Conservation (phyloP, 1,140 invertebrate genomes). For the Camponotus floridanus region DNA sequence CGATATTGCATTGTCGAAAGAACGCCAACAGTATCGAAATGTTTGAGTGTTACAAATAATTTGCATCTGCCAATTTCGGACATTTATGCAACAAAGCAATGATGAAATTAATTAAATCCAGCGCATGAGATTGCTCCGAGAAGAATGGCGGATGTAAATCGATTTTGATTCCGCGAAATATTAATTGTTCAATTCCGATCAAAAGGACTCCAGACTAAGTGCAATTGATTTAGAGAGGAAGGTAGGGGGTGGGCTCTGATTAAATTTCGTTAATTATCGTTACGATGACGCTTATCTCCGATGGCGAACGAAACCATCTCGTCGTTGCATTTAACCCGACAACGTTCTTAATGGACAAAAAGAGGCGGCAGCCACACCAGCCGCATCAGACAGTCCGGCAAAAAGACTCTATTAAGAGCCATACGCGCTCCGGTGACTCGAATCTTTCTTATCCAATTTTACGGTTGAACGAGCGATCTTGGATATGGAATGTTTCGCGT, state of each 20-base stretch:
- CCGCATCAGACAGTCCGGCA: not conserved
- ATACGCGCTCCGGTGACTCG: constrained; percentile 7
- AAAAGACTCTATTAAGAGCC: constrained; percentile 46
- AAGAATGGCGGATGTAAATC: not conserved
- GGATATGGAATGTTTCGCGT: constrained; percentile 18
- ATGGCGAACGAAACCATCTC: not conserved
- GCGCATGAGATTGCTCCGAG: not conserved
- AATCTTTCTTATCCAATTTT: constrained; percentile 53
- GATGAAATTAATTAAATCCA: constrained; percentile 18
- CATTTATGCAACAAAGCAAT: not conserved
- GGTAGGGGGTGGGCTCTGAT: not conserved
- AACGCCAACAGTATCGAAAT: not conserved
- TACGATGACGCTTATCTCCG: not conserved
- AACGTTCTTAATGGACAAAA: constrained; percentile 31
- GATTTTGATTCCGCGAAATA: not conserved
- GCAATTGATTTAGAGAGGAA: not conserved
- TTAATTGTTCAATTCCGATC: constrained; percentile 28
- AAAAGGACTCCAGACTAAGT: not conserved
- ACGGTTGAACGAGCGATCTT: constrained; percentile 20
- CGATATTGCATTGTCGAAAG: not conserved
- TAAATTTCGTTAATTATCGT: constrained; percentile 54
- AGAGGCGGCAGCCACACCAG: not conserved
- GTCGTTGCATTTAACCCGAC: constrained; percentile 14
- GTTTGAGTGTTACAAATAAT: constrained; percentile 12
- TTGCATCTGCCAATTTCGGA: constrained; percentile 26